A percentile compares a stretch with the other conserved stretches of the same genome.
Conservation (phyloP, 2,797 vertebrate species). For the Melanotaenia maccullochi region DNA sequence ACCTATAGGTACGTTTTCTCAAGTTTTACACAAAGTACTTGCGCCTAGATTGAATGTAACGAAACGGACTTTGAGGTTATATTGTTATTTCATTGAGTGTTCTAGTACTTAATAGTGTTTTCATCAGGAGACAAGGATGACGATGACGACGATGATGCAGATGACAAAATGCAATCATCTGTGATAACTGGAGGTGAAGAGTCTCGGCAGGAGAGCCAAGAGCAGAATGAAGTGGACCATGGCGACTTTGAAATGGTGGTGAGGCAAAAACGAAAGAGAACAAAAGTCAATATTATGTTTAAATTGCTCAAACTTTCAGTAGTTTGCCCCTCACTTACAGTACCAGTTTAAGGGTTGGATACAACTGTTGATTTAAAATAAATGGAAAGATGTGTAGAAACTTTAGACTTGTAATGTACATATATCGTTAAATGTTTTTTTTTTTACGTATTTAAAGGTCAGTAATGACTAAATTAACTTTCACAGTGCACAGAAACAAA, state of each 20-base stretch:
- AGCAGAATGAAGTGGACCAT: constrained; percentile 96
- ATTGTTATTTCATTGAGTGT: neutral
- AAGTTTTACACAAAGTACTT: neutral
- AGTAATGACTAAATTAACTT: neutral
- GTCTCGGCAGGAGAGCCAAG: constrained; percentile 93
- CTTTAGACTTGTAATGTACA: neutral
- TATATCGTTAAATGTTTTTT: too few species aligned
- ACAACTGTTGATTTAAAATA: neutral
- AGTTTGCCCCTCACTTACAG: neutral
- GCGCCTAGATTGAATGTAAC: neutral
- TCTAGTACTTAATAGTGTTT: neutral
- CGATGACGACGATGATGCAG: constrained; percentile 94
- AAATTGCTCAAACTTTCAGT: too few species aligned
- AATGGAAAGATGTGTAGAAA: neutral
- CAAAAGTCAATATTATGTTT: neutral
- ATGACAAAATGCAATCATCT: constrained; percentile 95
- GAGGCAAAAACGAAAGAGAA: constrained; percentile 71
- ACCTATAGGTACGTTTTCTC: constrained; percentile 89
- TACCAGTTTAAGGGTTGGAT: neutral
- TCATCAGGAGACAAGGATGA: constrained; percentile 96
- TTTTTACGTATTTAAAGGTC: neutral
- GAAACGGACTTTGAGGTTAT: neutral
- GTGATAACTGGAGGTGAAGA: constrained; percentile 90
- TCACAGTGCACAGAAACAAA: neutral
- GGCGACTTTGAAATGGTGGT: constrained; percentile 99